Evolutionary conservation across 2,888 invertebrate species (phyloP).

Genomic region (Mongoloraphidia duomilia): DNA sequence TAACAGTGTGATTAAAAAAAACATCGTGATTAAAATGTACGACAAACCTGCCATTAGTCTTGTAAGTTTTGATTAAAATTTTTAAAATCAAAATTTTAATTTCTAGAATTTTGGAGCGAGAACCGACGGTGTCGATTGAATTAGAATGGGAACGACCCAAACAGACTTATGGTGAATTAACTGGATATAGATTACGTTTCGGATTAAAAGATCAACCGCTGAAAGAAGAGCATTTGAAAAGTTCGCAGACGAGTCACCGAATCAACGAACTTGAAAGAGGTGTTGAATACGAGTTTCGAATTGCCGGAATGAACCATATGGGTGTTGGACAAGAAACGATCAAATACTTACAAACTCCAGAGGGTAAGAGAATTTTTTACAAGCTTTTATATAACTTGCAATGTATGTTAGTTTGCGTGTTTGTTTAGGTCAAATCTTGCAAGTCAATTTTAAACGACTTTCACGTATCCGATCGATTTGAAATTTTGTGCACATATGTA

Average conservation of each 20-base stretch:
- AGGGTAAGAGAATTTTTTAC: conserved; percentile 46
- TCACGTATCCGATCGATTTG: too few relatives aligned
- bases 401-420: too few relatives aligned
- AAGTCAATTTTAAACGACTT: too few relatives aligned
- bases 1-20: too few relatives aligned
- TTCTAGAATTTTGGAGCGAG: conserved; percentile 63
- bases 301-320: conserved; percentile 90
- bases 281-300: conserved; percentile 88
- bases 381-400: too few relatives aligned
- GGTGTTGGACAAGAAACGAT: conserved; percentile 92
- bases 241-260: conserved; percentile 43
- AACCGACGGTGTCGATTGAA: conserved; percentile 77
- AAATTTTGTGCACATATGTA: too few relatives aligned
- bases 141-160: conserved; percentile 86
- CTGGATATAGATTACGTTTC: conserved; percentile 75
- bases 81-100: background rate
- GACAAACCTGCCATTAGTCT: too few relatives aligned
- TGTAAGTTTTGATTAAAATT: too few relatives aligned
- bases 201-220: conserved; percentile 72
- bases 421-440: too few relatives aligned
- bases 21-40: too few relatives aligned
- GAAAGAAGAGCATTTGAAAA: conserved; percentile 55
- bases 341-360: conserved; percentile 82
- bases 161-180: conserved; percentile 76
- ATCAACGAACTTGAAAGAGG: conserved; percentile 78